phyloP scores from a whole-genome alignment of 1,140 invertebrate species.

The Lepidurus packardi region DNA sequence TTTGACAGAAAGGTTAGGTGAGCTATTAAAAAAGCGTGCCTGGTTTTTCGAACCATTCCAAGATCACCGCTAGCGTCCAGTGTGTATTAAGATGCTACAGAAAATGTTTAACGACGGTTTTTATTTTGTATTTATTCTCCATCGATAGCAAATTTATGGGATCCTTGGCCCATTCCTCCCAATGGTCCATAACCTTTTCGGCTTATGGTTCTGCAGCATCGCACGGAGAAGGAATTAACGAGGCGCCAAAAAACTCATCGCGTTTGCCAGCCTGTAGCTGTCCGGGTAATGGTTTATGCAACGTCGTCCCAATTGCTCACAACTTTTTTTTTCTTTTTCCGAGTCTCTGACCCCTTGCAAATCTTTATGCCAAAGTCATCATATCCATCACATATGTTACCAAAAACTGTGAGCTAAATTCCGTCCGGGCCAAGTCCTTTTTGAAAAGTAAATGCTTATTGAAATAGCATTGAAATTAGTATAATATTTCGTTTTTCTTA shows the following conservation, averaged over 20 bases:
- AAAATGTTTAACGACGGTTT: conserved; percentile 16
- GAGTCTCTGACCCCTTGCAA: neutral
- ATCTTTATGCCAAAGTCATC: neutral
- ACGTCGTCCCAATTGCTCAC: conserved; percentile 20
- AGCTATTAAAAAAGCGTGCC: neutral
- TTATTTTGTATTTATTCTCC: conserved; percentile 22
- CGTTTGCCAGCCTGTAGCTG: conserved; percentile 1
- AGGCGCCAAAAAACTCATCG: conserved; percentile 21
- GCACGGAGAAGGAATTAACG: conserved; percentile 10
- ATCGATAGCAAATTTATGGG: conserved; percentile 9
- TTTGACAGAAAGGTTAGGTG: neutral
- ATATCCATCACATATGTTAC: neutral
- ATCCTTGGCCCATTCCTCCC: conserved; percentile 1
- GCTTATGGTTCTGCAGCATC: neutral
- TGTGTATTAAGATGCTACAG: conserved; percentile 12
- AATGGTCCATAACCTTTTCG: conserved; percentile 21
- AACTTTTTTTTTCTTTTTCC: neutral
- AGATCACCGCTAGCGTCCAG: neutral
- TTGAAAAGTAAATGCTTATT: too few relatives aligned
- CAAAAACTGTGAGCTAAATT: too few relatives aligned
- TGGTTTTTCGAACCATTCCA: too few relatives aligned
- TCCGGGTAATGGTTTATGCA: neutral
- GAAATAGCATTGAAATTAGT: too few relatives aligned
- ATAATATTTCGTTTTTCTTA: too few relatives aligned
- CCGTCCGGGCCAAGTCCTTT: too few relatives aligned